Evolutionary conservation across 2,113 vertebrate species (phyloP).

Genomic region (Nicator chloris): DNA sequence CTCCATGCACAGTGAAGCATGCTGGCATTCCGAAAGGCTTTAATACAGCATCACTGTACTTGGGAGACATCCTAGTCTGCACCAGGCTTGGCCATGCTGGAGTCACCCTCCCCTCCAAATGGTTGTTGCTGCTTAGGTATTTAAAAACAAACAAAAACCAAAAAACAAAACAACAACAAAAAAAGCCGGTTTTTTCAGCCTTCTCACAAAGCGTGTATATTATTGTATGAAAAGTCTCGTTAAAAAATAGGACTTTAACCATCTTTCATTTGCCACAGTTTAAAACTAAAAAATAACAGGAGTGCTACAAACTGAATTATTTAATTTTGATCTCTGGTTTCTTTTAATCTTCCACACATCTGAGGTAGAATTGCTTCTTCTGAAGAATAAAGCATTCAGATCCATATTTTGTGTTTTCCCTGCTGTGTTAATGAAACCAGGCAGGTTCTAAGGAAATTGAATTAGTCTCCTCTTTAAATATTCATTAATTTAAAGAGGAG

Average conservation of each 20-base stretch:
- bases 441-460: constrained; percentile 24
- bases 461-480: constrained; percentile 43
- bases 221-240: neutral
- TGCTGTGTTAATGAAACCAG: constrained; percentile 8
- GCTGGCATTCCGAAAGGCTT: neutral
- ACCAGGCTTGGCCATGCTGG: neutral
- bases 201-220: neutral
- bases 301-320: neutral
- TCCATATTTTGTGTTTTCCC: neutral
- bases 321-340: constrained; percentile 30
- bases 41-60: neutral
- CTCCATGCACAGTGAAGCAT: neutral
- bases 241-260: neutral
- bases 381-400: constrained; percentile 3
- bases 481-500: constrained; percentile 32
- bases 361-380: neutral
- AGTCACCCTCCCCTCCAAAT: neutral
- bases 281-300: neutral
- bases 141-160: no score
- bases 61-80: neutral
- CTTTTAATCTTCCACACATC: neutral
- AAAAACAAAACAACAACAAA: neutral
- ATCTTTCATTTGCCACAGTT: neutral
- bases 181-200: neutral
- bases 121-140: neutral